These are phyloP conservation scores for Plusia festucae DNA, from an alignment of 2,888 invertebrate genomes.

Conservation along the genomic window DNA sequence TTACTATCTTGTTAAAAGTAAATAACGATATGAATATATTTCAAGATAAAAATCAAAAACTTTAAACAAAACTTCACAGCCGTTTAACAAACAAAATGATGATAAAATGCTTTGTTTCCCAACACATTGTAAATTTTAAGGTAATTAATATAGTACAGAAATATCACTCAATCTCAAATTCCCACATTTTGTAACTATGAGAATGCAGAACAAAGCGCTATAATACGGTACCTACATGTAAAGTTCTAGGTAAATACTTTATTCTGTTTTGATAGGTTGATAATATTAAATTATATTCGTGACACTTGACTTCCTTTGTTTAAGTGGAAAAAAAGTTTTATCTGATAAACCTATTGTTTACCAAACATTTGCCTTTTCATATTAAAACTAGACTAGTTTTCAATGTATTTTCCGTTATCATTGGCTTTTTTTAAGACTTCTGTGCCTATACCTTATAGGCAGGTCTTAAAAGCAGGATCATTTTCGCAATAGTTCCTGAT, in stretches of 20 bases:
- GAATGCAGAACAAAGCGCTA: constrained; percentile 53
- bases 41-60: constrained; percentile 39
- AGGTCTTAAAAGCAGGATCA: too few species aligned
- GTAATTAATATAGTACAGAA: constrained; percentile 52
- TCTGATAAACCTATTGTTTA: not conserved
- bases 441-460: too few species aligned
- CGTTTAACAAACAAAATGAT: constrained; percentile 36
- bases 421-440: too few species aligned
- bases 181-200: constrained; percentile 59
- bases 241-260: constrained; percentile 47
- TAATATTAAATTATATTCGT: constrained; percentile 42
- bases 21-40: constrained; percentile 23
- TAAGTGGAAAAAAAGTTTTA: constrained; percentile 21
- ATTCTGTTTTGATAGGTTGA: constrained; percentile 40
- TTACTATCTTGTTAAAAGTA: not conserved
- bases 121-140: constrained; percentile 54
- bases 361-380: too few species aligned
- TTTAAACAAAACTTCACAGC: constrained; percentile 37
- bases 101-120: constrained; percentile 33
- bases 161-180: constrained; percentile 53
- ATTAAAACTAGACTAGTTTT: too few species aligned
- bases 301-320: constrained; percentile 45
- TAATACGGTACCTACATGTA: constrained; percentile 31
- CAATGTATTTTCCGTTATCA: too few species aligned
- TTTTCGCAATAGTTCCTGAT: too few species aligned